Conservation (phyloP, 2,888 invertebrate species). For the Sabellastarte sp. region DNA sequence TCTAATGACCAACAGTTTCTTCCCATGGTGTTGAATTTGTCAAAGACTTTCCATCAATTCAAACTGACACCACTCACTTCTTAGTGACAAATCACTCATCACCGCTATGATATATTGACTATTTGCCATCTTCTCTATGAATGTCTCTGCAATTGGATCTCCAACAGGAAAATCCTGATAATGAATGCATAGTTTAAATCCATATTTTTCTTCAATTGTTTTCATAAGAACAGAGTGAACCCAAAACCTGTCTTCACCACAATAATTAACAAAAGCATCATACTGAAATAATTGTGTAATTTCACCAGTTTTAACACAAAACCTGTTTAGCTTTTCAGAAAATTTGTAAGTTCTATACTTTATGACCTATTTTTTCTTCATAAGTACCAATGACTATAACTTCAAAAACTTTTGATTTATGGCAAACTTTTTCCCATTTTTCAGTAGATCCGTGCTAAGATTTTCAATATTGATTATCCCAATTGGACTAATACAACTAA, state of each 20-base stretch:
- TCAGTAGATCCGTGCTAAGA: background rate
- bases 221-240: conserved; percentile 3
- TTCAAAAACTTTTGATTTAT: no score
- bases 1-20: no score
- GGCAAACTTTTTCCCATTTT: no score
- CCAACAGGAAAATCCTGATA: background rate
- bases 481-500: background rate
- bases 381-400: no score
- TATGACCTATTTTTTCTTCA: no score
- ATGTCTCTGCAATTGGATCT: background rate
- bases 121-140: background rate
- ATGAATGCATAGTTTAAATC: background rate
- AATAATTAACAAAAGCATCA: conserved; percentile 3
- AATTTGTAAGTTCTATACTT: no score
- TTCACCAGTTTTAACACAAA: no score
- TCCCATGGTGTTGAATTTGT: no score
- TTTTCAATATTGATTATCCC: background rate
- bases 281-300: no score
- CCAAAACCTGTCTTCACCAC: conserved; percentile 2
- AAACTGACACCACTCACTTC: background rate
- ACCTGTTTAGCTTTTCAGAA: no score
- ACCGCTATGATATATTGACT: background rate
- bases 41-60: background rate
- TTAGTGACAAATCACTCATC: background rate
- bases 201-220: background rate